Base-by-base conservation (phyloP, 2,797 vertebrate genomes). In the Avahi laniger region DNA sequence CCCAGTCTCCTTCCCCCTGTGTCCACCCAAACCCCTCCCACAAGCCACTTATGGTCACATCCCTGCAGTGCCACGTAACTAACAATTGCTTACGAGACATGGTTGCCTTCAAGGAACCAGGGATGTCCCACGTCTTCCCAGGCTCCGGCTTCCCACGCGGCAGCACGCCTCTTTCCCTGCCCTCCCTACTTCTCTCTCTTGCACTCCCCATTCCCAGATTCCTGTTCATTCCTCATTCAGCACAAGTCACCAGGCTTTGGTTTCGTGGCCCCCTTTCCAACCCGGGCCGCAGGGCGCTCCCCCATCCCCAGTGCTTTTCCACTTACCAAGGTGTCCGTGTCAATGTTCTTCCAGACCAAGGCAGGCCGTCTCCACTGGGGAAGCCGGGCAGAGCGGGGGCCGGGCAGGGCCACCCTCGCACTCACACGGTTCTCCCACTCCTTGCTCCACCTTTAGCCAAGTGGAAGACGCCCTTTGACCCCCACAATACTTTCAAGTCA, bases 391-490 rank as follows among this genome's bases (percentile, higher is more conserved):
- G 2, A 15, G 35, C 9, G 14, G 41, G 54, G 35, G 20, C 1
- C 0, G 11, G 10, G 17, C 7, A 4, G 17, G 30, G 24, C 1
- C 1, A 15, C 30, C 43, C n/a, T 3, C 0, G 4, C 17, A 4
- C 12, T 73, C 81, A 70, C 50, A 10, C 30, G 18, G 30, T 78
- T 13, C 38, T 72, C 65, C 69, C 22, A 73, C 61, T 12, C 38
- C 10, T 61, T 89, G 61, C 65, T 89, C 90, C 43, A 26, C 89
- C 52, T 69, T 84, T 81, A 98, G 98, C 96, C 70, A 80, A 97
- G 14, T 99, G 98, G 98, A 48, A 98, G 94, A 96, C 46, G 0
- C 97, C 98, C 2, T 99, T 99, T 94, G 92, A 96, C 35, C 87
- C 50, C 11, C 4, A 0, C 0, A n/a, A 73, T 0, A 99, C 98